Conservation (phyloP, 53 echinoderm and acorn worm species). For the Zoroaster sp. region DNA sequence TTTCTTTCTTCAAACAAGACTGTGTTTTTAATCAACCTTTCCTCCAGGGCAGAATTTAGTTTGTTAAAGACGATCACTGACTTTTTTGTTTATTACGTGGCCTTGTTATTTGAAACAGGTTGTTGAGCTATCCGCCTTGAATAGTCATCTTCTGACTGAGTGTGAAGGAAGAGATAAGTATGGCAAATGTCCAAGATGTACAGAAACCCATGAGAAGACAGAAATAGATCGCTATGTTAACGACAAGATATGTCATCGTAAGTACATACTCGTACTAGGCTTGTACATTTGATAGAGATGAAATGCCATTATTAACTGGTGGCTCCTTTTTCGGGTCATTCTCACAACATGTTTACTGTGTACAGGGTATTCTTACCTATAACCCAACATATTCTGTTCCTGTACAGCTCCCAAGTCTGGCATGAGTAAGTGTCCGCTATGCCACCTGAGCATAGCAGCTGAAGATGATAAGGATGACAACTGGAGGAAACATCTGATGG, state of each 20-base stretch:
- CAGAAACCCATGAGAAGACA: slow-evolving; percentile 77
- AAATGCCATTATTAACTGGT: too few species aligned
- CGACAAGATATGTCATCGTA: slow-evolving; percentile 91
- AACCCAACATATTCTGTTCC: background rate
- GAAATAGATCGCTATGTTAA: slow-evolving; percentile 82
- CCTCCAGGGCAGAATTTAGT: too few species aligned
- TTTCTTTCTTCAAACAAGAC: too few species aligned
- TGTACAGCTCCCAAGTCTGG: slow-evolving; percentile 67
- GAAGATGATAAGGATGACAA: slow-evolving; percentile 81
- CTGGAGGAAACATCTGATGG: slow-evolving; percentile 94
- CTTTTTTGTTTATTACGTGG: too few species aligned
- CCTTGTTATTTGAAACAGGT: slow-evolving; percentile 55
- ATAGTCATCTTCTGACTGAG: slow-evolving; percentile 86
- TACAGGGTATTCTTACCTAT: too few species aligned
- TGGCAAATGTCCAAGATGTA: slow-evolving; percentile 90
- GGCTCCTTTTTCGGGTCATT: too few species aligned
- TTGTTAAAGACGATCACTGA: too few species aligned
- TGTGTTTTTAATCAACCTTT: too few species aligned
- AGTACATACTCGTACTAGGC: too few species aligned
- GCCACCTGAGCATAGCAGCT: slow-evolving; percentile 71
- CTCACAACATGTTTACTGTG: too few species aligned
- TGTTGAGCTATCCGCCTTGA: slow-evolving; percentile 83
- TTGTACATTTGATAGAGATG: too few species aligned
- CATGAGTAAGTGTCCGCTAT: slow-evolving; percentile 83
- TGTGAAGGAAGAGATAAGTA: slow-evolving; percentile 80